A percentile compares a stretch with the other conserved stretches of the same genome.
These are phyloP conservation scores for Hippocampus zosterae DNA, from an alignment of 2,113 vertebrate genomes.

Conservation along the genomic window DNA sequence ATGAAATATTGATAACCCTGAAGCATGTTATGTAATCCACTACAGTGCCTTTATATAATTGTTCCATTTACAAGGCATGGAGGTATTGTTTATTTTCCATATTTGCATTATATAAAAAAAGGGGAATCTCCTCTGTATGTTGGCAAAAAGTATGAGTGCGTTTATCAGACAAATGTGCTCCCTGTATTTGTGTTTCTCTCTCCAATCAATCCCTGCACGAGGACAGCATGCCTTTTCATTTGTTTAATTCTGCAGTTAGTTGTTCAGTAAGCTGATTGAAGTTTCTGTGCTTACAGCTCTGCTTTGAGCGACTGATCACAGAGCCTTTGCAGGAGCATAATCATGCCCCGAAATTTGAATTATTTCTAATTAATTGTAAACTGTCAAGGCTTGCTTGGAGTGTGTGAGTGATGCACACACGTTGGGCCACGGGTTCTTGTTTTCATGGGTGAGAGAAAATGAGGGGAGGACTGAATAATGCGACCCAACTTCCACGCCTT, in stretches of 20 bases:
- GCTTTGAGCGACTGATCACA: conserved; percentile 56
- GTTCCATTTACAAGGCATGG: conserved; percentile 61
- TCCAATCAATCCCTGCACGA: background rate
- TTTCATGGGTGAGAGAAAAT: conserved; percentile 35
- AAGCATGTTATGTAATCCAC: conserved; percentile 73
- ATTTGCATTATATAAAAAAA: conserved; percentile 34
- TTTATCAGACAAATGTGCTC: conserved; percentile 20
- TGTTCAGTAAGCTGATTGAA: conserved; percentile 35
- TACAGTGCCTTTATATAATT: conserved; percentile 70
- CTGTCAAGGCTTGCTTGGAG: conserved; percentile 40
- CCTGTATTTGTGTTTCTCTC: background rate
- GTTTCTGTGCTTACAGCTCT: conserved; percentile 31
- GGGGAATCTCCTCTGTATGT: conserved; percentile 19
- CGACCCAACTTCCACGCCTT: conserved; percentile 62
- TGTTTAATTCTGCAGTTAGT: conserved; percentile 34
- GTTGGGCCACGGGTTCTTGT: conserved; percentile 38
- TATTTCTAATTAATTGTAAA: conserved; percentile 61
- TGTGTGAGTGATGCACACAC: conserved; percentile 43
- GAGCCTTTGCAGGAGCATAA: conserved; percentile 38
- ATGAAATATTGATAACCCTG: conserved; percentile 74
- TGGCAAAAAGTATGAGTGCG: conserved; percentile 29
- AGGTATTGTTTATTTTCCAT: conserved; percentile 50
- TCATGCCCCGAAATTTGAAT: conserved; percentile 49
- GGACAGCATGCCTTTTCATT: background rate
- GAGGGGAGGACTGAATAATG: conserved; percentile 57